Conservation (phyloP, 1,140 invertebrate genomes). For the Agrypnia vestita region DNA sequence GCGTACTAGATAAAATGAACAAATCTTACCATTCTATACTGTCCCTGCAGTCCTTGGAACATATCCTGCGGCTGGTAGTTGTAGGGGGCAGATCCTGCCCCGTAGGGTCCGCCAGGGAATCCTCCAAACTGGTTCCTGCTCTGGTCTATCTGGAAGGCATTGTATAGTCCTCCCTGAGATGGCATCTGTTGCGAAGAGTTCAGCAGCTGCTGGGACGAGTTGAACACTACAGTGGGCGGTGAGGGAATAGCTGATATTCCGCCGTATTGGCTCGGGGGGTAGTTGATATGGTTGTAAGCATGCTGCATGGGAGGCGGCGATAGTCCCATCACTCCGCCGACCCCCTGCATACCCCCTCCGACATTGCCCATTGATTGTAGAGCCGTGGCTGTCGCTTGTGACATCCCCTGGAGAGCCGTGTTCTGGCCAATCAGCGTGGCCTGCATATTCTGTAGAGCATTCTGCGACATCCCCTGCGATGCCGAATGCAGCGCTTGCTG, state of each 20-base stretch:
- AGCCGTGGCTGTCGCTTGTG: slow-evolving; percentile 48
- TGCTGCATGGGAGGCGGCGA: slow-evolving; percentile 74
- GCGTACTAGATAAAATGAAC: slow-evolving; percentile 12
- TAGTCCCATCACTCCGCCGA: slow-evolving; percentile 66
- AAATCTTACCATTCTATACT: slow-evolving; percentile 80
- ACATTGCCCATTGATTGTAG: slow-evolving; percentile 54
- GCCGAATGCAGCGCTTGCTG: slow-evolving; percentile 64
- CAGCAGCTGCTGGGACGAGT: slow-evolving; percentile 80
- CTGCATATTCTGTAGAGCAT: slow-evolving; percentile 59
- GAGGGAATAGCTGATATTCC: slow-evolving; percentile 87
- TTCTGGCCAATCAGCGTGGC: slow-evolving; percentile 56
- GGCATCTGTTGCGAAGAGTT: slow-evolving; percentile 81
- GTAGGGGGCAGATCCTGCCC: slow-evolving; percentile 70
- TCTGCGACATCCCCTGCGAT: slow-evolving; percentile 52
- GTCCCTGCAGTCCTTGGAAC: slow-evolving; percentile 84
- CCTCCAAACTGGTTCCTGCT: slow-evolving; percentile 70
- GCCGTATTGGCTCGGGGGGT: slow-evolving; percentile 77
- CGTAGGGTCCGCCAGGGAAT: slow-evolving; percentile 70
- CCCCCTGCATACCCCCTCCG: slow-evolving; percentile 52
- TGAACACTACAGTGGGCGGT: slow-evolving; percentile 86
- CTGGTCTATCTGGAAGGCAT: slow-evolving; percentile 69
- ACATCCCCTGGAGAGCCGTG: slow-evolving; percentile 44
- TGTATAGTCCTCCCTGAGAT: slow-evolving; percentile 82
- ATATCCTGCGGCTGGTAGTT: slow-evolving; percentile 82
- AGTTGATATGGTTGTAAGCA: slow-evolving; percentile 67